Conservation (phyloP, 2,888 invertebrate species). For the Leptinotarsa haldemani region DNA sequence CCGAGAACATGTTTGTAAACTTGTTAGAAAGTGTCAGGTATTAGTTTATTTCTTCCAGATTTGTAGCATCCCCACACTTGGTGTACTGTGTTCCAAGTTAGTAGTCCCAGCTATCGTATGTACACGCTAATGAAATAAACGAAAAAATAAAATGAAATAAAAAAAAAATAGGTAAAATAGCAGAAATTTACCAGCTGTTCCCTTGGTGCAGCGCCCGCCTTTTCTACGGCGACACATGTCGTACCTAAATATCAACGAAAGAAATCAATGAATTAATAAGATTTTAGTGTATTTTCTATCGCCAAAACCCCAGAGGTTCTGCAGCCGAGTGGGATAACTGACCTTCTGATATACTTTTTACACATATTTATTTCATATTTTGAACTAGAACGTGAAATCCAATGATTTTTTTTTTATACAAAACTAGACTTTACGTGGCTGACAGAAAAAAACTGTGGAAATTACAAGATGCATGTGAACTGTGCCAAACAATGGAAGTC, state of each 20-base stretch:
- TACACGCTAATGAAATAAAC: slow-evolving; percentile 41
- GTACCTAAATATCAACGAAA: slow-evolving; percentile 76
- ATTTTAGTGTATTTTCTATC: background rate
- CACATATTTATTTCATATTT: too few species aligned
- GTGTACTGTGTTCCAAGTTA: slow-evolving; percentile 39
- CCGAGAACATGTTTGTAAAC: slow-evolving; percentile 39
- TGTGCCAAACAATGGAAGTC: too few species aligned
- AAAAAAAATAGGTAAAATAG: slow-evolving; percentile 31
- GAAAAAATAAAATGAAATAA: slow-evolving; percentile 26
- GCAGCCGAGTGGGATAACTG: too few species aligned
- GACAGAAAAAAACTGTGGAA: too few species aligned
- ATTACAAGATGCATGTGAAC: too few species aligned
- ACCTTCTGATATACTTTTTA: too few species aligned
- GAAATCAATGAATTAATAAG: background rate
- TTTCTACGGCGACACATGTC: slow-evolving; percentile 97
- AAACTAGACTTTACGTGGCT: too few species aligned
- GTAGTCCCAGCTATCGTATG: slow-evolving; percentile 45
- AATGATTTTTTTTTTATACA: too few species aligned
- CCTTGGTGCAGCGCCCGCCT: slow-evolving; percentile 97
- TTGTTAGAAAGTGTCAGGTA: slow-evolving; percentile 34
- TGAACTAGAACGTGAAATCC: too few species aligned
- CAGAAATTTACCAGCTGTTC: slow-evolving; percentile 89
- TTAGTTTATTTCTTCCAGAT: slow-evolving; percentile 39
- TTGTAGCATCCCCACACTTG: slow-evolving; percentile 30
- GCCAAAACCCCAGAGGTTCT: too few species aligned